Evolutionary conservation across 1,140 invertebrate species (phyloP).

Genomic region (Sarcophaga bullata): DNA sequence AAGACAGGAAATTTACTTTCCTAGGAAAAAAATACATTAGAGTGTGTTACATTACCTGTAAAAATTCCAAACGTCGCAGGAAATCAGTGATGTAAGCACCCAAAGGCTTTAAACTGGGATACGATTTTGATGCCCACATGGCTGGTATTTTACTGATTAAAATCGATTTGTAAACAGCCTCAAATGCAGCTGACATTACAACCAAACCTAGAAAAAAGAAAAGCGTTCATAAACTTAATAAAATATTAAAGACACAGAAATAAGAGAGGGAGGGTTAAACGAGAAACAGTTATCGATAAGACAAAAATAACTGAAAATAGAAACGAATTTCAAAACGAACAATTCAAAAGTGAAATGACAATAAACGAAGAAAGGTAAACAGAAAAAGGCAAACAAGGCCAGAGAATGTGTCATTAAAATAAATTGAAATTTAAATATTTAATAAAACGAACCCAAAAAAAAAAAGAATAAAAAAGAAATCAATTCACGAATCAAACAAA

Average conservation of each 20-base stretch:
- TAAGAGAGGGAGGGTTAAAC: background rate
- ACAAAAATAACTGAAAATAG: too few relatives aligned
- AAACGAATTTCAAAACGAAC: background rate
- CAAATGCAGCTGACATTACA: slow-evolving; percentile 87
- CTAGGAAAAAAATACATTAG: too few relatives aligned
- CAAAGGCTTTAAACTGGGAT: slow-evolving; percentile 92
- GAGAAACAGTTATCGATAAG: background rate
- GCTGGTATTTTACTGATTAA: slow-evolving; percentile 84
- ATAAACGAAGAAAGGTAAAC: background rate
- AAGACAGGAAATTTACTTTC: too few relatives aligned
- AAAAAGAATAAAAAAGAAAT: too few relatives aligned
- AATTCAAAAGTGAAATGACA: background rate
- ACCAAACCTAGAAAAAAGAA: slow-evolving; percentile 73
- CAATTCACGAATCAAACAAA: too few relatives aligned
- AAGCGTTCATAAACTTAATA: slow-evolving; percentile 6
- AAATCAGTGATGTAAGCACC: slow-evolving; percentile 92
- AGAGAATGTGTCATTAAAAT: slow-evolving; percentile 26
- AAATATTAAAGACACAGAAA: background rate
- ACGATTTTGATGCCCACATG: slow-evolving; percentile 86
- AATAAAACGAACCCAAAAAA: background rate
- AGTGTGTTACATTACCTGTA: slow-evolving; percentile 73
- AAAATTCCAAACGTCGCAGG: slow-evolving; percentile 80
- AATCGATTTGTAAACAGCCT: slow-evolving; percentile 87
- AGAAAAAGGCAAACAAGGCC: background rate
- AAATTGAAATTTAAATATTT: slow-evolving; percentile 39